Evolutionary conservation across 2,888 invertebrate species (phyloP).

Genomic region (Ethmia dodecea): DNA sequence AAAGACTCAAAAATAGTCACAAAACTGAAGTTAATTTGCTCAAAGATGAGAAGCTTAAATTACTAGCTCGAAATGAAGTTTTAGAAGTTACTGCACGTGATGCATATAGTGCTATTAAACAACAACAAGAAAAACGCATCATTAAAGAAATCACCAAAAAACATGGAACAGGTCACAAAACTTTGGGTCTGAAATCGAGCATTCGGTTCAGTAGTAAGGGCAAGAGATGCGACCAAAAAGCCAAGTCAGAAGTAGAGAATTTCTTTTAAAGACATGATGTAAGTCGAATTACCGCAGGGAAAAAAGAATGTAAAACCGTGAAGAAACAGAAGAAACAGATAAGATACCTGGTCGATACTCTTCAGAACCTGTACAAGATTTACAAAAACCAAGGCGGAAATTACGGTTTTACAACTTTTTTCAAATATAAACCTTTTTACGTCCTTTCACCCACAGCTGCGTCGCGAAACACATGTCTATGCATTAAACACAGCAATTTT

Average conservation of each 20-base stretch:
- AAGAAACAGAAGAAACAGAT: constrained; percentile 9
- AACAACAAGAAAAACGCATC: constrained; percentile 4
- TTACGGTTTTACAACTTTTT: constrained; percentile 15
- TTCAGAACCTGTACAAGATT: constrained; percentile 9
- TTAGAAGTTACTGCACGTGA: constrained; percentile 4
- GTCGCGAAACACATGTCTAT: constrained; percentile 16
- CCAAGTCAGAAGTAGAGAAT: constrained; percentile 6
- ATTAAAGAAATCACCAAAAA: constrained; percentile 7
- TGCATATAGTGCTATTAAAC: constrained; percentile 1
- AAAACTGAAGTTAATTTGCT: constrained; percentile 4
- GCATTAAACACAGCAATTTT: constrained; percentile 9
- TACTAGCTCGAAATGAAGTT: constrained; percentile 8
- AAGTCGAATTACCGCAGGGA: constrained; percentile 11
- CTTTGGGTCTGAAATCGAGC: constrained; percentile 3
- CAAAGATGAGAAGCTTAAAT: constrained; percentile 3
- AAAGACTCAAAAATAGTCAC: constrained; percentile 2
- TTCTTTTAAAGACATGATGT: constrained; percentile 12
- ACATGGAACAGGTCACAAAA: not conserved
- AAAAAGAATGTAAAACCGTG: constrained; percentile 6
- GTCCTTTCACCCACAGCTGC: constrained; percentile 7
- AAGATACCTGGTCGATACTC: constrained; percentile 8
- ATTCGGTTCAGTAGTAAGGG: not conserved
- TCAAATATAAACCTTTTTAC: constrained; percentile 14
- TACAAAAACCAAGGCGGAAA: constrained; percentile 15
- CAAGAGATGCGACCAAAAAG: constrained; percentile 4